Conservation (phyloP, 2,888 invertebrate species). For the Apotomis turbidana region DNA sequence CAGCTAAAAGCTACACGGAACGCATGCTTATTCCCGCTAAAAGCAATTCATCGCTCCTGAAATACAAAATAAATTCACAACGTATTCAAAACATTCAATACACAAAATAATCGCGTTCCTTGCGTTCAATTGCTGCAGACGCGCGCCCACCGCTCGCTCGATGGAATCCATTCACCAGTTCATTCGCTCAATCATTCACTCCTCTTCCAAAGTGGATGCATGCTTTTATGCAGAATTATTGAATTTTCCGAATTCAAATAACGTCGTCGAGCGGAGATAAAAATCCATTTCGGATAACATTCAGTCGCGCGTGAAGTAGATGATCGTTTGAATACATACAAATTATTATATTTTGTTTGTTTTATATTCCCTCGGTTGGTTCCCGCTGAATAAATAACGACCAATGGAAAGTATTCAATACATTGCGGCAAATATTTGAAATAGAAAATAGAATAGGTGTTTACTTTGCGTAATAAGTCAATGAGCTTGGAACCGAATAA, state of each 20-base stretch:
- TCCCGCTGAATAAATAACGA: conserved; percentile 19
- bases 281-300: conserved; percentile 65
- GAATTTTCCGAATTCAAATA: conserved; percentile 67
- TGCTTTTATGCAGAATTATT: conserved; percentile 73
- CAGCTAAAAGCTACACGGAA: not conserved
- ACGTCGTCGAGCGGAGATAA: conserved; percentile 59
- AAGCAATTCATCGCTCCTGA: conserved; percentile 5
- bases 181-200: conserved; percentile 70
- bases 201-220: conserved; percentile 64
- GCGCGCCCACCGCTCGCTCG: conserved; percentile 55
- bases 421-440: conserved; percentile 14
- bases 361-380: conserved; percentile 22
- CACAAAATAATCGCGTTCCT: conserved; percentile 66
- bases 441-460: conserved; percentile 4
- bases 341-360: conserved; percentile 28
- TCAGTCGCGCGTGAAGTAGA: conserved; percentile 44
- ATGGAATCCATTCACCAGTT: conserved; percentile 64
- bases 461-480: conserved; percentile 20
- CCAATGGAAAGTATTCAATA: conserved; percentile 3
- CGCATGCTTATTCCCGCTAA: not conserved
- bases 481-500: not conserved
- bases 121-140: conserved; percentile 55
- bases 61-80: conserved; percentile 57
- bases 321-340: conserved; percentile 11
- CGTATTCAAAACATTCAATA: conserved; percentile 52